Conservation (phyloP, 37 sponge, comb jelly and placozoan species). For the Haliclona indistincta region DNA sequence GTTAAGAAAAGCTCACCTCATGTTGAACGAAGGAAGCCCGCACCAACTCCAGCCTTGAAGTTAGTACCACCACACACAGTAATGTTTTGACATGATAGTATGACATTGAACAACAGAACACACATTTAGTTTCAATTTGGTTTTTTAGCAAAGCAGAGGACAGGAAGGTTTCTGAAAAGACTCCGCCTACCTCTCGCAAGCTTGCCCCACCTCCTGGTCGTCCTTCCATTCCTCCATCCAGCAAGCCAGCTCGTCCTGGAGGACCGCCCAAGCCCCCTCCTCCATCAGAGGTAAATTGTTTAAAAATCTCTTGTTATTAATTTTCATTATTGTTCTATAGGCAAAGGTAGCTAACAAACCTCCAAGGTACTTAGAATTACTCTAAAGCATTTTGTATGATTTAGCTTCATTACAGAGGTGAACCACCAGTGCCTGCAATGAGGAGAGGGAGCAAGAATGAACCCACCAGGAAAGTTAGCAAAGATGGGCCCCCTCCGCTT, state of each 20-base stretch:
- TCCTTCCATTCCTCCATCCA: background rate
- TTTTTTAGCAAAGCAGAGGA: too few relatives aligned
- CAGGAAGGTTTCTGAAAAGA: background rate
- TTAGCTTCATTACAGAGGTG: background rate
- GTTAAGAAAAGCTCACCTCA: too few relatives aligned
- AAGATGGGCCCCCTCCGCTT: conserved; percentile 41
- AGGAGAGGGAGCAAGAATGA: background rate
- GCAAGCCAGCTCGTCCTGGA: background rate
- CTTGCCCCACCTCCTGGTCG: background rate
- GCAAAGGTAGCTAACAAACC: background rate
- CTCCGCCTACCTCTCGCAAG: background rate
- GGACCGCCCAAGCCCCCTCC: background rate
- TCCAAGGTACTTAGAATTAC: conserved; percentile 1
- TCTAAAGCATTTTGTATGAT: background rate
- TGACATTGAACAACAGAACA: too few relatives aligned
- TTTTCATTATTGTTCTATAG: too few relatives aligned
- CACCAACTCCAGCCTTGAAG: background rate
- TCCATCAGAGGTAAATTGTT: too few relatives aligned
- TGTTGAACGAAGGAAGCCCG: too few relatives aligned
- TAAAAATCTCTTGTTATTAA: too few relatives aligned
- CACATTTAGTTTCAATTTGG: too few relatives aligned
- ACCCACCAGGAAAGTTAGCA: background rate
- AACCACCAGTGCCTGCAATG: background rate
- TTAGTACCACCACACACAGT: too few relatives aligned
- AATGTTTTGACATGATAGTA: too few relatives aligned